phyloP scores from a whole-genome alignment of 2,113 vertebrate genomes.

The Amphilophus citrinellus region DNA sequence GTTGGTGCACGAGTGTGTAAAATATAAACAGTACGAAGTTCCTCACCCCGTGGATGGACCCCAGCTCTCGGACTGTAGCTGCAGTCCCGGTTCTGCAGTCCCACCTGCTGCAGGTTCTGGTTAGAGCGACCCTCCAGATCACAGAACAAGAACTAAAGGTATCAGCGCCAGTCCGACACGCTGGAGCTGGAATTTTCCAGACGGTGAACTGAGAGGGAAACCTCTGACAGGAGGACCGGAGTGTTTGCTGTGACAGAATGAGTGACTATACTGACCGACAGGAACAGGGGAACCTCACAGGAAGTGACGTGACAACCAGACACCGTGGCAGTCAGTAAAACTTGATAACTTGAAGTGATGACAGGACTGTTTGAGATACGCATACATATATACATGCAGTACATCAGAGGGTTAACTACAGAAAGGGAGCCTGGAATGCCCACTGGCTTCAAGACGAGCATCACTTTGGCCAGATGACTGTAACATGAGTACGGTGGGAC shows the following conservation, averaged over 20 bases:
- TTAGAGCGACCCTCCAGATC: neutral
- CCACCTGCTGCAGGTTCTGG: neutral
- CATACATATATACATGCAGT: neutral
- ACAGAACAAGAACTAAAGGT: neutral
- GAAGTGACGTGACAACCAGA: neutral
- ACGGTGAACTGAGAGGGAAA: neutral
- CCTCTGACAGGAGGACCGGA: neutral
- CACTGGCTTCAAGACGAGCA: no score
- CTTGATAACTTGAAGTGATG: no score
- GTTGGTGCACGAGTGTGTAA: neutral
- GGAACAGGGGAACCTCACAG: neutral
- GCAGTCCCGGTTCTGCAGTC: no score
- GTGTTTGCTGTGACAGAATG: neutral
- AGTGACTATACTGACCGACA: neutral
- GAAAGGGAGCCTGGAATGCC: no score
- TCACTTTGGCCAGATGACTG: no score
- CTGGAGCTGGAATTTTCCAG: rapidly evolving
- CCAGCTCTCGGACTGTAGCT: neutral
- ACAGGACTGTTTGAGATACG: no score
- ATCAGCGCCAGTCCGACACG: neutral
- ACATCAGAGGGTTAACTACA: no score
- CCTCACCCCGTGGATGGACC: no score
- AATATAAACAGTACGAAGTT: neutral
- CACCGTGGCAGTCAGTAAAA: no score
- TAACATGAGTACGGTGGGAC: neutral